Evolutionary conservation across 2,888 invertebrate genomes (phyloP), one percentile per base, ranked within the genome.

Genomic region (Pterostichus niger): DNA sequence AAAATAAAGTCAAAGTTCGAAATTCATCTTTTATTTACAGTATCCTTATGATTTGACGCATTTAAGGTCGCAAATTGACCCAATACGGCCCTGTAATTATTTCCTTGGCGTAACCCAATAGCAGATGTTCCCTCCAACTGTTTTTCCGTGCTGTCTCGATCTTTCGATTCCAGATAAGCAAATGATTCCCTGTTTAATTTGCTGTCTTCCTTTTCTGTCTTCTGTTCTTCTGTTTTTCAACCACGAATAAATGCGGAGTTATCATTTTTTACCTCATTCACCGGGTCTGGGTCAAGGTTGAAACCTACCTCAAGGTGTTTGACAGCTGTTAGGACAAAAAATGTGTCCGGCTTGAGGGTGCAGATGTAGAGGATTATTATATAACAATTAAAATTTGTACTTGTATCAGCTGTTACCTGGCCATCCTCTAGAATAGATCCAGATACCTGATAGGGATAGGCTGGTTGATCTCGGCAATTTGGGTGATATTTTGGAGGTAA

Each of bases 211-310:
- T 17, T 15, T 17, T 2, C 7, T 10, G 11, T 17, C 56, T 56
- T 13, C 9, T 40, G 6, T 40, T 35, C 35, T 15, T 54, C 54
- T 15, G 54, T n/a, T n/a, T 24, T 24, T 24, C 11, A 13, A 56
- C 56, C 17, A 49, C 56, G 44, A 17, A 71, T 71, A 44, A 71
- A 71, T 71, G 68, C 44, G 15, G 31, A 6, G n/a, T 52, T 13
- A 10, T 17, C 17, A 56, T 56, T 56, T 56, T 17, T 56, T 71
- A 35, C 64, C 44, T 15, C 68, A 2, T 40, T 44, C 44, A 6
- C n/a, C 35, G 33, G 68, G 68, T 71, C 68, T 71, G 44, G 68
- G 68, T 71, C 68, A 71, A 71, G 68, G 68, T 15, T 71, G 56
- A 9, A 40, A 56, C 56, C 17, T 56, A 40, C 44, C 40, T 44